These are phyloP conservation scores for Petrocephalus zakoni DNA, from an alignment of 2,113 vertebrate genomes.

Conservation along the genomic window DNA sequence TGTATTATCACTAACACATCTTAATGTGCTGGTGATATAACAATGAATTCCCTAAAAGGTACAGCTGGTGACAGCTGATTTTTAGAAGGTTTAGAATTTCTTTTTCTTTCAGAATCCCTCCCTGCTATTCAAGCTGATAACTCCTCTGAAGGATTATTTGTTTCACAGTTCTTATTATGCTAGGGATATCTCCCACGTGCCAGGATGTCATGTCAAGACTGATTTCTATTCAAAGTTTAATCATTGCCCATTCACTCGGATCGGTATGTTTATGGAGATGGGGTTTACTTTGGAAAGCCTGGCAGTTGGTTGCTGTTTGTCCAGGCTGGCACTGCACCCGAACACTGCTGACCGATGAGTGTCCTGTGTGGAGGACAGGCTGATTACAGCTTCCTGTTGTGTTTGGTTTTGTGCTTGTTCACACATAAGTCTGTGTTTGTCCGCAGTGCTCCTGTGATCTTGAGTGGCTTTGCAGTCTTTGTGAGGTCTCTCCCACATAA, in stretches of 20 bases:
- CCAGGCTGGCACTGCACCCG: neutral
- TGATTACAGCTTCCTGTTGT: neutral
- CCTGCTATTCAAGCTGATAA: neutral
- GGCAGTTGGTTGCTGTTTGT: neutral
- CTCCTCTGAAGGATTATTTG: neutral
- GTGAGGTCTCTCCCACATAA: neutral
- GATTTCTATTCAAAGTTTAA: neutral
- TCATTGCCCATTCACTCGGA: neutral
- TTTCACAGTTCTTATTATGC: neutral
- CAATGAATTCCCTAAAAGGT: neutral
- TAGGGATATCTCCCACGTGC: neutral
- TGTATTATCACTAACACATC: neutral
- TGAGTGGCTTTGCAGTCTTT: neutral
- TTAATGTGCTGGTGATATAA: neutral
- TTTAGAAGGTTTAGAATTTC: neutral
- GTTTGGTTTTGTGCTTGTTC: neutral
- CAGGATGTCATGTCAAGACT: neutral
- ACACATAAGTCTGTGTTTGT: neutral
- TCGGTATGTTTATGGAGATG: neutral
- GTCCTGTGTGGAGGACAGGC: neutral
- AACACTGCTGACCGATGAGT: neutral
- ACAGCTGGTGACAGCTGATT: neutral
- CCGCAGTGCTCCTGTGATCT: neutral
- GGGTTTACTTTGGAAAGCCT: neutral
- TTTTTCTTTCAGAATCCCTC: neutral